Percentiles rank a stretch among this genome's conserved stretches.
Evolutionary conservation across 1,140 invertebrate species (phyloP).

Genomic region (Drosophila lowei): DNA sequence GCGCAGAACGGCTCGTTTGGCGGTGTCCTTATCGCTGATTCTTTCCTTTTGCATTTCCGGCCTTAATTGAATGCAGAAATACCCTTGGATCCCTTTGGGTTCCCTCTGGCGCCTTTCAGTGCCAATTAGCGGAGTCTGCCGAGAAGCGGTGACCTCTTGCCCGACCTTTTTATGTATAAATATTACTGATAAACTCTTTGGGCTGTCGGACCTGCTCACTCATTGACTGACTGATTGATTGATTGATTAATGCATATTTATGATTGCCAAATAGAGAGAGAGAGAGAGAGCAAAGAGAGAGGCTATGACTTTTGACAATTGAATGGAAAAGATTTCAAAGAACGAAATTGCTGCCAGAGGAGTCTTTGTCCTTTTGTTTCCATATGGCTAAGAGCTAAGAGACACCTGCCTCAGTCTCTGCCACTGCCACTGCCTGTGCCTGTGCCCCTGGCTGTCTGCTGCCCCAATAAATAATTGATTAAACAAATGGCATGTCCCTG

Average conservation of each 20-base stretch:
- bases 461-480: slow-evolving; percentile 71
- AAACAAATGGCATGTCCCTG: slow-evolving; percentile 69
- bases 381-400: slow-evolving; percentile 5
- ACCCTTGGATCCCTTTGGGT: background rate
- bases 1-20: background rate
- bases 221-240: slow-evolving; percentile 44
- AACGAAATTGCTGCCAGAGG: slow-evolving; percentile 8
- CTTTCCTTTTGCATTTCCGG: slow-evolving; percentile 44
- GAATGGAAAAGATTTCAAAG: slow-evolving; percentile 5
- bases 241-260: slow-evolving; percentile 34
- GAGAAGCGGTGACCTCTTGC: background rate
- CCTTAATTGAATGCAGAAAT: slow-evolving; percentile 54
- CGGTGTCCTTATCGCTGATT: slow-evolving; percentile 45
- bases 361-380: slow-evolving; percentile 14
- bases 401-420: background rate
- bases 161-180: slow-evolving; percentile 24
- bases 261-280: slow-evolving; percentile 7
- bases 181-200: slow-evolving; percentile 21
- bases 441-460: background rate
- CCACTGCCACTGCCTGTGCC: slow-evolving; percentile 14
- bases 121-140: slow-evolving; percentile 38
- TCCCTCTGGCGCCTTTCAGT: slow-evolving; percentile 5
- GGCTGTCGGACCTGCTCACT: slow-evolving; percentile 24
- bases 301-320: slow-evolving; percentile 12
- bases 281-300: too few relatives aligned